Evolutionary conservation across 92 coral and sea anemone genomes (phyloP).

Genomic region (Phenganax marumi): DNA sequence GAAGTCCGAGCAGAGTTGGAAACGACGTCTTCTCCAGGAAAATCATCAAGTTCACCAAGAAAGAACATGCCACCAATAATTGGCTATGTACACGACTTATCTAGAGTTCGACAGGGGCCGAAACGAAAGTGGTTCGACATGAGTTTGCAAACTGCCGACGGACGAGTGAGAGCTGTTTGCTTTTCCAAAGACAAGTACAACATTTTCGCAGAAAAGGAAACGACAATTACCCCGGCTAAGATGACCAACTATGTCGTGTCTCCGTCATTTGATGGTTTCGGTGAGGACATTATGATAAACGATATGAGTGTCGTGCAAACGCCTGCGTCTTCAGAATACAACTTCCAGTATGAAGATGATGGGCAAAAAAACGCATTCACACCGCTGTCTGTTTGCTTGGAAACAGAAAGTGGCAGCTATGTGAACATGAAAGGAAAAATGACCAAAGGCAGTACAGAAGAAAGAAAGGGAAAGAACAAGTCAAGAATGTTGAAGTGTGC

Average conservation of each 20-base stretch:
- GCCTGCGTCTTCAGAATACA: slow-evolving; percentile 14
- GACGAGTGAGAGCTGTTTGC: slow-evolving; percentile 21
- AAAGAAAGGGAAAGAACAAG: neutral
- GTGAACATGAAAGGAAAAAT: slow-evolving; percentile 8
- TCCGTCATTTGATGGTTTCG: slow-evolving; percentile 4
- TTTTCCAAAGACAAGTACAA: slow-evolving; percentile 22
- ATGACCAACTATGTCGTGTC: slow-evolving; percentile 10
- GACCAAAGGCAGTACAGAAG: slow-evolving; percentile 3
- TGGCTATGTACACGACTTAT: slow-evolving; percentile 17
- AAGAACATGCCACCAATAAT: slow-evolving; percentile 7
- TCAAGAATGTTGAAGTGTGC: neutral
- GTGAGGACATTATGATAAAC: slow-evolving; percentile 12
- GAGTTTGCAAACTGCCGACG: slow-evolving; percentile 15
- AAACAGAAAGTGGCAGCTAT: slow-evolving; percentile 24
- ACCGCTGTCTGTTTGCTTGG: slow-evolving; percentile 9
- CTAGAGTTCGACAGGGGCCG: slow-evolving; percentile 21
- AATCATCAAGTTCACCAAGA: neutral
- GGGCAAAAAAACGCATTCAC: slow-evolving; percentile 15
- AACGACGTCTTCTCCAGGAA: neutral
- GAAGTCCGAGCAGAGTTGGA: neutral
- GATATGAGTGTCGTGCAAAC: slow-evolving; percentile 28
- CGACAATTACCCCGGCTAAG: slow-evolving; percentile 21
- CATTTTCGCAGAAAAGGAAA: slow-evolving; percentile 18
- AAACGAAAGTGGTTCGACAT: slow-evolving; percentile 27
- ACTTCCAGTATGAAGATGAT: slow-evolving; percentile 13